Evolutionary conservation across 2,797 vertebrate genomes (phyloP).

Genomic region (Chiroxiphia lanceolata): DNA sequence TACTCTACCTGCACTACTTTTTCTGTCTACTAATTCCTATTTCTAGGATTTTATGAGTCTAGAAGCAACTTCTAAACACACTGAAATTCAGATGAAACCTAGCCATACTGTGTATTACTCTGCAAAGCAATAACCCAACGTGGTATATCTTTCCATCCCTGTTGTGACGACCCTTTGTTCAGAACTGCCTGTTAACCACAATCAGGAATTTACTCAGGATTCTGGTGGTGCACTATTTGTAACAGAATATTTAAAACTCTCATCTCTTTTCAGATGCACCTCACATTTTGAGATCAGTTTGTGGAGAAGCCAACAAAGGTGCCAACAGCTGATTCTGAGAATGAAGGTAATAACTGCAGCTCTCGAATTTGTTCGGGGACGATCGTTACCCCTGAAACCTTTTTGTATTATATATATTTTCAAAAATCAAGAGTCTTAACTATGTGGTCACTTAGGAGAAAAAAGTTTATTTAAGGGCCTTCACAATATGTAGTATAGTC

Average conservation of each 20-base stretch:
- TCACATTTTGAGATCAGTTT: background rate
- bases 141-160: background rate
- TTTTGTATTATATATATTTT: background rate
- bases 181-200: background rate
- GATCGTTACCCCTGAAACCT: fast-evolving
- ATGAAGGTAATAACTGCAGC: background rate
- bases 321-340: background rate
- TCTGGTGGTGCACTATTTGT: background rate
- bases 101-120: background rate
- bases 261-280: background rate
- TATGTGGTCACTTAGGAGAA: background rate
- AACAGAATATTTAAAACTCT: background rate
- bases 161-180: background rate
- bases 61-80: background rate
- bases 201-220: background rate
- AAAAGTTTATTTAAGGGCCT: background rate
- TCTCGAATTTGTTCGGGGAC: background rate
- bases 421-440: background rate
- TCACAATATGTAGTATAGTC: background rate
- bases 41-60: slow-evolving; percentile 7
- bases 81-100: background rate
- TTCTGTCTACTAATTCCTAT: background rate
- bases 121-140: background rate
- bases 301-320: background rate
- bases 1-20: background rate